phyloP scores from a whole-genome alignment of 2,888 invertebrate genomes.

The Chalcosyrphus nemorum region DNA sequence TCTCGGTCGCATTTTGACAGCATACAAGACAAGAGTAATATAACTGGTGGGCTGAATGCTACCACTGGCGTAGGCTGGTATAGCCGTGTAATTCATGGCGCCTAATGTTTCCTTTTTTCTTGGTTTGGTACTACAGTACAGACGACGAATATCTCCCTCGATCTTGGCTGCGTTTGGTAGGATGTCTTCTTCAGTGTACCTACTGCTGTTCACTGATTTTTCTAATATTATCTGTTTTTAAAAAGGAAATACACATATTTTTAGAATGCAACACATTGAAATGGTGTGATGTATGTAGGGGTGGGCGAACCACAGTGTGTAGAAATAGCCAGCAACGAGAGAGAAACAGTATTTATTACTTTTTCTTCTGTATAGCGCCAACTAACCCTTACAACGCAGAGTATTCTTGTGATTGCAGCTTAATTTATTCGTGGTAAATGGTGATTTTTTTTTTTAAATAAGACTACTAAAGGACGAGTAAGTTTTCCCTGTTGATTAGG shows the following conservation, averaged over 20 bases:
- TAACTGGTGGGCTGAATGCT: slow-evolving; percentile 46
- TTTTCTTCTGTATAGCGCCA: no score
- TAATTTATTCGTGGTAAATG: no score
- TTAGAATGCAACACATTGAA: slow-evolving; percentile 50
- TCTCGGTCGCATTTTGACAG: slow-evolving; percentile 26
- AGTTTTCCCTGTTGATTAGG: no score
- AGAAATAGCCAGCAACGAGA: not conserved
- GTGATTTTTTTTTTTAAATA: no score
- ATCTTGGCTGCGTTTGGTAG: not conserved
- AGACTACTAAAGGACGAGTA: no score
- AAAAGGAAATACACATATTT: slow-evolving; percentile 52
- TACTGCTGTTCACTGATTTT: slow-evolving; percentile 23
- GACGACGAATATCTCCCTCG: not conserved
- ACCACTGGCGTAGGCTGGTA: slow-evolving; percentile 35
- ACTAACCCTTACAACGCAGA: no score
- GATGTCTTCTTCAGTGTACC: slow-evolving; percentile 9
- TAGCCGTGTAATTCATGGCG: slow-evolving; percentile 40
- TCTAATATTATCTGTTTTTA: slow-evolving; percentile 35
- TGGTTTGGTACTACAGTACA: no score
- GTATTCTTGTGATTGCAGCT: no score
- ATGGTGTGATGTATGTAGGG: slow-evolving; percentile 1
- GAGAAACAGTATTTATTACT: not conserved
- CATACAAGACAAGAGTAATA: slow-evolving; percentile 14
- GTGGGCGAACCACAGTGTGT: slow-evolving; percentile 27
- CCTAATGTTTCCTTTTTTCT: slow-evolving; percentile 40